These are phyloP conservation scores for Willisornis vidua DNA, from an alignment of 2,113 vertebrate species.

Conservation along the genomic window DNA sequence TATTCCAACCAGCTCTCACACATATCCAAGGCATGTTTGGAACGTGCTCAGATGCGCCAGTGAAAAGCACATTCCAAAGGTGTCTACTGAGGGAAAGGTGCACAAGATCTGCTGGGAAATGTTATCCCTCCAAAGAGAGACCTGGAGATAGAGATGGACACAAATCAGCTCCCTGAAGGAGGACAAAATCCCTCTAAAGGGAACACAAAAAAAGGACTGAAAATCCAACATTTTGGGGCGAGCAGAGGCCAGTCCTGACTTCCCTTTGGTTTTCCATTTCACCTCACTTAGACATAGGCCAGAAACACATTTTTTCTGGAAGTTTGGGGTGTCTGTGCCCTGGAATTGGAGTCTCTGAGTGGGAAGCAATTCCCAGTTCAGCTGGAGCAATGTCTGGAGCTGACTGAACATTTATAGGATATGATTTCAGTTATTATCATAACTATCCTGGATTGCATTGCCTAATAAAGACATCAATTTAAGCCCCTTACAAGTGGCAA, in stretches of 20 bases:
- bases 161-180: background rate
- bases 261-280: background rate
- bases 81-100: background rate
- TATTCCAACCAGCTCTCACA: background rate
- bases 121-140: accelerated
- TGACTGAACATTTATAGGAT: background rate
- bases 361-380: slow-evolving; percentile 2
- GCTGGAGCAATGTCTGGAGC: background rate
- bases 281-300: too few species aligned
- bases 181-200: background rate
- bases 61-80: accelerated
- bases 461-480: slow-evolving; percentile 65
- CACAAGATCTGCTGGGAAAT: background rate
- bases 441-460: background rate
- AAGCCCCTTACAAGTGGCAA: slow-evolving; percentile 56
- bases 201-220: background rate
- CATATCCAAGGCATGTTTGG: accelerated
- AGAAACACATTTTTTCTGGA: background rate
- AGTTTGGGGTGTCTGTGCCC: background rate
- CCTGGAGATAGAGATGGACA: background rate
- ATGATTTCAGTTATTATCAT: slow-evolving; percentile 47
- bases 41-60: background rate
- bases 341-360: background rate
- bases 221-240: background rate
- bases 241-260: background rate